These are phyloP conservation scores for Pantherophis guttatus DNA, from an alignment of 2,113 vertebrate species.

Conservation along the genomic window DNA sequence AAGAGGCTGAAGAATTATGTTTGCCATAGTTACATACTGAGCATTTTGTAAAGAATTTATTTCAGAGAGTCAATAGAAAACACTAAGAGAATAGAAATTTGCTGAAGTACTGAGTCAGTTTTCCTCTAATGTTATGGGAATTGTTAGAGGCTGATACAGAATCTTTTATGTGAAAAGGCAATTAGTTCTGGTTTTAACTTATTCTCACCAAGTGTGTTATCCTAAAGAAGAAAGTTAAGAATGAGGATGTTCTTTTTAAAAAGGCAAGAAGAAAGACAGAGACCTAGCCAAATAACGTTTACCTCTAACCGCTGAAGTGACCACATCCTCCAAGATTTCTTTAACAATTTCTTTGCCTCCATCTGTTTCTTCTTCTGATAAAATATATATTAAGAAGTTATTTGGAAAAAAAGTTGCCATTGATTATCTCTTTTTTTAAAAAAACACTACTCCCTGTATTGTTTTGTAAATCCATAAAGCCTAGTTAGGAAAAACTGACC, in stretches of 20 bases:
- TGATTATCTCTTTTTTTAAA: background rate
- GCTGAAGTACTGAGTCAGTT: background rate
- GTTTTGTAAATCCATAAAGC: background rate
- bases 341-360: conserved; percentile 72
- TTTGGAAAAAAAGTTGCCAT: conserved; percentile 14
- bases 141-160: background rate
- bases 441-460: background rate
- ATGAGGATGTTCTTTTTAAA: background rate
- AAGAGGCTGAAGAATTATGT: conserved; percentile 38
- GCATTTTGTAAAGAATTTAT: background rate
- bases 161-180: background rate
- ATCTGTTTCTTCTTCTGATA: conserved; percentile 50
- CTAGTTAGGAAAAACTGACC: background rate
- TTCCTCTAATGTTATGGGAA: background rate
- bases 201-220: background rate
- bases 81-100: background rate
- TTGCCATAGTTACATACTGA: background rate
- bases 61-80: background rate
- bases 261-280: background rate
- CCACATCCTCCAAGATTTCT: conserved; percentile 76
- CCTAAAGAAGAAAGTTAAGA: background rate
- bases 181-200: background rate
- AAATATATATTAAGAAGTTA: conserved; percentile 46
- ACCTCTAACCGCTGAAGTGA: conserved; percentile 73
- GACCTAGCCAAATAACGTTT: conserved; percentile 15